Evolutionary conservation across 2,797 vertebrate genomes (phyloP).

Genomic region (Hafferia zeledoni): DNA sequence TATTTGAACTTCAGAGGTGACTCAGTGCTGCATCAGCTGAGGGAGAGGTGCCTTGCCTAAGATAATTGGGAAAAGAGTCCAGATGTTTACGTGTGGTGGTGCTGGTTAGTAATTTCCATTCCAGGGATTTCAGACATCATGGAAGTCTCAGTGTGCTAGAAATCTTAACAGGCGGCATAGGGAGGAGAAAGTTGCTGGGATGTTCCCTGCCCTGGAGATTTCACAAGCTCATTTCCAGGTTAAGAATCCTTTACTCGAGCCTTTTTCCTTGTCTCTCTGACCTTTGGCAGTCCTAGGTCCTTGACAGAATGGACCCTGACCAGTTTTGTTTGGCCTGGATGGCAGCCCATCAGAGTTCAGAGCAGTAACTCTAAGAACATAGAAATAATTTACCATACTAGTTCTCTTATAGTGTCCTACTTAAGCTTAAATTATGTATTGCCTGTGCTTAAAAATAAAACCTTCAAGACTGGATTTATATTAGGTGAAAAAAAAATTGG

Average conservation of each 20-base stretch:
- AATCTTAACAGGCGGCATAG: not conserved
- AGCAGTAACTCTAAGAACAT: not conserved
- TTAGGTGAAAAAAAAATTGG: not conserved
- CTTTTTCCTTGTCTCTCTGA: not conserved
- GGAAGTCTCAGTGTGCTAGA: not conserved
- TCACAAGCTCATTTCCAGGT: slow-evolving; percentile 12
- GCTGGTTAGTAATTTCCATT: not conserved
- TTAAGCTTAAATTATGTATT: slow-evolving; percentile 47
- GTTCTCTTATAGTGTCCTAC: not conserved
- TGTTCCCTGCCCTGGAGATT: not conserved
- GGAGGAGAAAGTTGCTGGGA: not conserved
- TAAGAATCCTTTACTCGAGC: not conserved
- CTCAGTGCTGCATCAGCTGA: not conserved
- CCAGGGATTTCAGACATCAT: not conserved
- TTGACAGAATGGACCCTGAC: not conserved
- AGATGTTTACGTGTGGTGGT: not conserved
- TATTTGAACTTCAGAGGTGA: not conserved
- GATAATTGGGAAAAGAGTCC: not conserved
- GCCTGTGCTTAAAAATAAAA: slow-evolving; percentile 34
- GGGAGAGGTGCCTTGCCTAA: not conserved
- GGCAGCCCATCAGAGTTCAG: not conserved
- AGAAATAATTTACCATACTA: not conserved
- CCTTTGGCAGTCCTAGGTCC: not conserved
- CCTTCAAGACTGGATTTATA: not conserved
- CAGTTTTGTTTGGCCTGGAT: slow-evolving; percentile 9